Evolutionary conservation across 2,888 invertebrate genomes (phyloP).

Genomic region (Thecocarcelia acutangulata): DNA sequence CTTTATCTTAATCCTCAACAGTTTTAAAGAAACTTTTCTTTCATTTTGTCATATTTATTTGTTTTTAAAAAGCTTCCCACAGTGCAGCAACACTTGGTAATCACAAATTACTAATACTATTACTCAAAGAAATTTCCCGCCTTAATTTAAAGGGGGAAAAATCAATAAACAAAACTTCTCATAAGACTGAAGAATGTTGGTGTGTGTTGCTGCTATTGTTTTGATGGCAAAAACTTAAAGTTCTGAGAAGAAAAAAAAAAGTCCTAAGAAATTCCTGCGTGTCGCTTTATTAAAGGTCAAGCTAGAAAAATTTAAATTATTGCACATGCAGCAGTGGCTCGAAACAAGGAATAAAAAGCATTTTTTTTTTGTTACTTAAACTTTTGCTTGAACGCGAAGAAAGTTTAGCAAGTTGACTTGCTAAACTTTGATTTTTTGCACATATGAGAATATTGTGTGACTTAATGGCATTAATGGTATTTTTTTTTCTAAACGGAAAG

Average conservation of each 20-base stretch:
- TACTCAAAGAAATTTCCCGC: slow-evolving; percentile 49
- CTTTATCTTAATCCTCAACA: too few species aligned
- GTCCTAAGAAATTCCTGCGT: slow-evolving; percentile 68
- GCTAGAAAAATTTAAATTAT: slow-evolving; percentile 54
- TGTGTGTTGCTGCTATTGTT: background rate
- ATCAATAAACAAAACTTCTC: slow-evolving; percentile 42
- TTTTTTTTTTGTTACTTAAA: background rate
- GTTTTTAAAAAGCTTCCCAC: background rate
- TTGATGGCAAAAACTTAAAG: slow-evolving; percentile 10
- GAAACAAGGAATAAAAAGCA: slow-evolving; percentile 3
- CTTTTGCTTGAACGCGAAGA: background rate
- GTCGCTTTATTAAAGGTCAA: slow-evolving; percentile 71
- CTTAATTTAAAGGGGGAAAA: slow-evolving; percentile 36
- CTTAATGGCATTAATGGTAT: slow-evolving; percentile 40
- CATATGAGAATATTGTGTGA: slow-evolving; percentile 51
- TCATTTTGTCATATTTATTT: background rate
- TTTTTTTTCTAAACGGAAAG: slow-evolving; percentile 39
- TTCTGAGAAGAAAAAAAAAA: background rate
- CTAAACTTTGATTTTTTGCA: slow-evolving; percentile 11
- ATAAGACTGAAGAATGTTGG: slow-evolving; percentile 12
- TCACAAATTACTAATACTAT: background rate
- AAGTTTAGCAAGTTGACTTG: slow-evolving; percentile 58
- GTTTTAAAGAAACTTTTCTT: too few species aligned
- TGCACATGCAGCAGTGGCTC: slow-evolving; percentile 60
- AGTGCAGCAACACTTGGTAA: background rate